Percentiles rank a stretch among this genome's conserved stretches.
phyloP scores from a whole-genome alignment of 2,113 vertebrate species.

The Oenanthe oenanthe region DNA sequence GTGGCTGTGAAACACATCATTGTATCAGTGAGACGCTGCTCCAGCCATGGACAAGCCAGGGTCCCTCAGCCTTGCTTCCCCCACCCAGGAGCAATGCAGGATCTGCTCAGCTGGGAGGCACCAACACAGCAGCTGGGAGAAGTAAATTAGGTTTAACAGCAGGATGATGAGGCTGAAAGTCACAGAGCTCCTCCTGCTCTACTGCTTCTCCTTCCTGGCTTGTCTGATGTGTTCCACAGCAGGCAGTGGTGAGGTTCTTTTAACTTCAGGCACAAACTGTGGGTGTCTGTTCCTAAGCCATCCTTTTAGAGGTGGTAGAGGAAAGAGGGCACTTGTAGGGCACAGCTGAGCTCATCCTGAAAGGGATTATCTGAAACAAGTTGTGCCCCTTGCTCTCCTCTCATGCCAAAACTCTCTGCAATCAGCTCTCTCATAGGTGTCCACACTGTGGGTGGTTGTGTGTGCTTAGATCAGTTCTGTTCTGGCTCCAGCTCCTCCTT shows the following conservation, averaged over 20 bases:
- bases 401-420: background rate
- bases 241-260: background rate
- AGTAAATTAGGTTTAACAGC: background rate
- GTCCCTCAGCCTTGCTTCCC: background rate
- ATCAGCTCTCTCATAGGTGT: background rate
- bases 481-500: background rate
- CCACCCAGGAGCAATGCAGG: background rate
- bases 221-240: background rate
- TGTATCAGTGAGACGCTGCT: background rate
- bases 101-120: background rate
- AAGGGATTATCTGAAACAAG: background rate
- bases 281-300: background rate
- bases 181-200: background rate
- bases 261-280: fast-evolving
- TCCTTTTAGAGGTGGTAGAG: fast-evolving
- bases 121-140: too few relatives aligned
- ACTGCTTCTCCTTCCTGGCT: background rate
- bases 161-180: background rate
- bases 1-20: background rate
- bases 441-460: background rate
- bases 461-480: background rate
- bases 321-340: background rate
- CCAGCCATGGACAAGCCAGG: background rate
- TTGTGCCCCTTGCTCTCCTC: background rate
- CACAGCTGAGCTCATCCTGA: background rate